Percentiles rank a stretch among this genome's conserved stretches.
Evolutionary conservation across 2,113 vertebrate species (phyloP).

Genomic region (Chlamydotis undulata): DNA sequence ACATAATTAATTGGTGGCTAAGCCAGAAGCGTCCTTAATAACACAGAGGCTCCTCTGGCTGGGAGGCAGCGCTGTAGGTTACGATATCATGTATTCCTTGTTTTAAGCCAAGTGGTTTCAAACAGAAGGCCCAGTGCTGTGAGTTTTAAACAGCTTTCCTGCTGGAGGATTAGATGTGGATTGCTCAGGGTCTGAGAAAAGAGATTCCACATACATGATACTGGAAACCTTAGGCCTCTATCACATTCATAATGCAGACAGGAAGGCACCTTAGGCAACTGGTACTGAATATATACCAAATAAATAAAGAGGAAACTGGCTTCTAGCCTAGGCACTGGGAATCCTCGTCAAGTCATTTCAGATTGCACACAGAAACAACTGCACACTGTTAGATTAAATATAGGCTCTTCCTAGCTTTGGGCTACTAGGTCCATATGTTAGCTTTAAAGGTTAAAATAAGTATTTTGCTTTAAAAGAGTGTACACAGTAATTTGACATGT

Average conservation of each 20-base stretch:
- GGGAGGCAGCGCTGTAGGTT: not conserved
- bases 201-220: conserved; percentile 61
- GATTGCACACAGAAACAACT: conserved; percentile 63
- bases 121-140: not conserved
- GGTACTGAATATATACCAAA: conserved; percentile 37
- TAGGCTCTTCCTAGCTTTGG: conserved; percentile 27
- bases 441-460: not conserved
- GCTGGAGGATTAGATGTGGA: conserved; percentile 48
- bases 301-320: conserved; percentile 54
- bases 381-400: conserved; percentile 38
- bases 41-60: not conserved
- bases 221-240: conserved; percentile 53
- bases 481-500: not conserved
- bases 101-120: conserved; percentile 31
- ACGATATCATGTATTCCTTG: conserved; percentile 10
- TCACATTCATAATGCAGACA: conserved; percentile 65
- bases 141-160: conserved; percentile 50
- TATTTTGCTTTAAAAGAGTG: not conserved
- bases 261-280: conserved; percentile 56
- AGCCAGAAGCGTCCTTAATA: not conserved
- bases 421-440: conserved; percentile 22
- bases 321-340: not conserved
- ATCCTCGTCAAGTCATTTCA: conserved; percentile 44
- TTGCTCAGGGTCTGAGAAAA: conserved; percentile 65
- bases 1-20: not conserved